A percentile compares a stretch with the other conserved stretches of the same genome.
Evolutionary conservation across 2,888 invertebrate genomes (phyloP).

Genomic region (Heliconius cydno): DNA sequence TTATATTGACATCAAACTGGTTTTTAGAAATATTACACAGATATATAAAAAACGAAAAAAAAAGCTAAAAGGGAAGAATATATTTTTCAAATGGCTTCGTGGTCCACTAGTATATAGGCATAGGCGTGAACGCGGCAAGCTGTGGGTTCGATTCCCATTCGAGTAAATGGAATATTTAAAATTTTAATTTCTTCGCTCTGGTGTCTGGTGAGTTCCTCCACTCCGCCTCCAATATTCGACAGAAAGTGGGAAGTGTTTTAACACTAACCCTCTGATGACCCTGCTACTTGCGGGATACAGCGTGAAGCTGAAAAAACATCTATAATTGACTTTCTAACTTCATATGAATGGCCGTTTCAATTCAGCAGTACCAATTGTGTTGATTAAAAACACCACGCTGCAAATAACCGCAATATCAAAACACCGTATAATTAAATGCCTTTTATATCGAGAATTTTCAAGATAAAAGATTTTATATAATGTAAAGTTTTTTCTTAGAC

Average conservation of each 20-base stretch:
- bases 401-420: background rate
- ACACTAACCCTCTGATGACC: background rate
- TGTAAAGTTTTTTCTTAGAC: background rate
- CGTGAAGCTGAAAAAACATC: background rate
- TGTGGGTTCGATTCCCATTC: no score
- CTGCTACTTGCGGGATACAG: background rate
- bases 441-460: background rate
- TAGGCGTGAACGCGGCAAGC: no score
- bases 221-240: background rate
- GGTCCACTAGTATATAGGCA: no score
- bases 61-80: no score
- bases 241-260: background rate
- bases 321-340: background rate
- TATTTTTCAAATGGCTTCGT: no score
- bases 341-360: background rate
- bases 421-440: background rate
- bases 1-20: no score
- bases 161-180: no score
- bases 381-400: constrained; percentile 11
- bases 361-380: background rate
- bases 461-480: background rate
- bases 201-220: background rate
- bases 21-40: no score
- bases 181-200: no score
- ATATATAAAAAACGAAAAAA: no score